Percentiles rank a stretch among this genome's conserved stretches.
Evolutionary conservation across 2,888 invertebrate genomes (phyloP).

Genomic region (Brachylomia viminalis): DNA sequence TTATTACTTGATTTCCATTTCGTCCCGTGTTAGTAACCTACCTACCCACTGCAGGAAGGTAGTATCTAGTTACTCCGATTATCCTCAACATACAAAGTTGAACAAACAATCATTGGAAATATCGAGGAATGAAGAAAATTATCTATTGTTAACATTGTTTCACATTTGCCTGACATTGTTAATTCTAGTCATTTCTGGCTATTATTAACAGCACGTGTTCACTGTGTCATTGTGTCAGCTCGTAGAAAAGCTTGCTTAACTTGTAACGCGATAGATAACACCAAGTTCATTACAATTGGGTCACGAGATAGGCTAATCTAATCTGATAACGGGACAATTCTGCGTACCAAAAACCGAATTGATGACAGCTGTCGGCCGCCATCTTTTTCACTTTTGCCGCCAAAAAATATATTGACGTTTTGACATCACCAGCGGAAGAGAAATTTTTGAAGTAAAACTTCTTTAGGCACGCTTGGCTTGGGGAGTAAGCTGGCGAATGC

Average conservation of each 20-base stretch:
- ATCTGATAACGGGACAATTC: constrained; percentile 36
- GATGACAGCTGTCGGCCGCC: constrained; percentile 15
- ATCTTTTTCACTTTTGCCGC: constrained; percentile 35
- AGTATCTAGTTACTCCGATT: background rate
- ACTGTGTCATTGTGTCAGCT: constrained; percentile 16
- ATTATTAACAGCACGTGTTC: constrained; percentile 26
- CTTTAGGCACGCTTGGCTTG: too few relatives aligned
- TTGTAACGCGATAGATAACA: constrained; percentile 49
- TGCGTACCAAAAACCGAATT: constrained; percentile 21
- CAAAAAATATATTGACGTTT: background rate
- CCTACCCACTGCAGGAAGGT: background rate
- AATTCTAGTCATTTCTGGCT: constrained; percentile 25
- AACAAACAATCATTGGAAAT: constrained; percentile 7
- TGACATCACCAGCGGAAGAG: too few relatives aligned
- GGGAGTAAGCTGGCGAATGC: too few relatives aligned
- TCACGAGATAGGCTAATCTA: constrained; percentile 57
- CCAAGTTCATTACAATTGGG: constrained; percentile 60
- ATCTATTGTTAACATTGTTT: constrained; percentile 19
- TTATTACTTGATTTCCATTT: background rate
- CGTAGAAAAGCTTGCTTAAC: constrained; percentile 16
- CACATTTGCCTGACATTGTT: constrained; percentile 10
- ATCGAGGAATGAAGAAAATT: constrained; percentile 3
- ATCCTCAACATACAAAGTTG: constrained; percentile 3
- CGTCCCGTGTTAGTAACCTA: background rate
- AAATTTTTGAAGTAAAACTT: too few relatives aligned